Conservation (phyloP, 2,888 invertebrate genomes). For the Tenthredo amoena region DNA sequence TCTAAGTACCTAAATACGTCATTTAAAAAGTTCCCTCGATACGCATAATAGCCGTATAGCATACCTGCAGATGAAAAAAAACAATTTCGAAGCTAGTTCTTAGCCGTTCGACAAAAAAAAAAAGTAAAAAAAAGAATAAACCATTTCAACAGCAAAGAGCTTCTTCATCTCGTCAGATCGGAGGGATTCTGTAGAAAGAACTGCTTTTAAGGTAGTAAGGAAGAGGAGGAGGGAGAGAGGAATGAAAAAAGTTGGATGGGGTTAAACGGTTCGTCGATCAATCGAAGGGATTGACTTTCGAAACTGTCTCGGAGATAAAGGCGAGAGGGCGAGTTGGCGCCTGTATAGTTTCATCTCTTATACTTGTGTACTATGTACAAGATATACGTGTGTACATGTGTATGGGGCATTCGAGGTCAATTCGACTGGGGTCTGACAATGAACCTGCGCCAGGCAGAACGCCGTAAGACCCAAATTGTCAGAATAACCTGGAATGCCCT, state of each 20-base stretch:
- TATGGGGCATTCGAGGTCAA: neutral
- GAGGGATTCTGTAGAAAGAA: neutral
- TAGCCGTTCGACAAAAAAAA: neutral
- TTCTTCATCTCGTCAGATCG: slow-evolving; percentile 14
- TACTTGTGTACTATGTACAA: neutral
- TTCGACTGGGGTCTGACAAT: no score
- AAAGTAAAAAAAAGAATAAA: neutral
- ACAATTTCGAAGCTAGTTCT: neutral
- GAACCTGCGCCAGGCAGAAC: no score
- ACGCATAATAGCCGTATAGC: neutral
- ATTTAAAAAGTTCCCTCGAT: neutral
- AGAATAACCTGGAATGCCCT: no score
- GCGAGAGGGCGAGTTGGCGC: neutral
- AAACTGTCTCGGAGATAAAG: slow-evolving; percentile 29
- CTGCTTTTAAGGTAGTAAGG: slow-evolving; percentile 11
- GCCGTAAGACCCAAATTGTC: no score
- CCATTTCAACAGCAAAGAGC: slow-evolving; percentile 14
- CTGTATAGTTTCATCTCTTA: neutral
- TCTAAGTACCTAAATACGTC: no score
- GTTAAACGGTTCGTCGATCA: slow-evolving; percentile 52
- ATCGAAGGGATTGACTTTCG: slow-evolving; percentile 43
- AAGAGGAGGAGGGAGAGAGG: neutral
- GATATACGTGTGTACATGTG: neutral
- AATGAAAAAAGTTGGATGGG: slow-evolving; percentile 7
- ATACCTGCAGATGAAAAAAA: neutral